Evolutionary conservation across 2,888 invertebrate genomes (phyloP), one percentile per base, ranked within the genome.

Genomic region (Lithophane ornitopus): DNA sequence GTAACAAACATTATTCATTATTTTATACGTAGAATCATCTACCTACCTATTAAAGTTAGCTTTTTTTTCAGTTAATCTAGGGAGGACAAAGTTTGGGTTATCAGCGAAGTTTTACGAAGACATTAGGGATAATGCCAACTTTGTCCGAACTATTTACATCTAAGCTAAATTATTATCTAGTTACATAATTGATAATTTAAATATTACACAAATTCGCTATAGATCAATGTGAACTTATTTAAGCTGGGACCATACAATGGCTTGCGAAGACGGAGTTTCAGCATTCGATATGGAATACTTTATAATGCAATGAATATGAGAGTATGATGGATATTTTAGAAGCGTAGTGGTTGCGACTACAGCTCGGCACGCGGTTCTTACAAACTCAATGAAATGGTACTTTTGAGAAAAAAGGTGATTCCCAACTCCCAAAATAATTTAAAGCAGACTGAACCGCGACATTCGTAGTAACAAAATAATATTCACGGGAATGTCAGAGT

Each of bases 1-100:
- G 95, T 96, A 96, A 96, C 96, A 96, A 96, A 96, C 95, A 95
- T 95, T 95, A 93, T 93, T 92, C 89, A 90, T 89, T 90, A 91
- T 90, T 83, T 87, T 90, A 91, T 91, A 72, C 54, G 84, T 83
- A 92, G 91, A 93, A 91, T 94, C 91, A 90, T 92, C 93, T 93
- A 92, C 89, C 93, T 93, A 92, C 89, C 90, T 94, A 94, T 92
- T 92, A 91, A 91, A 93, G 90, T 92, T 93, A 94, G 92, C 91
- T 87, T 89, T 91, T 92, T 89, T 70, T 72, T 85, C 90, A 87
- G 81, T 92, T 92, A 88, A 83, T 88, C 90, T 93, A 90, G 74
- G 87, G 84, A 87, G 85, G 88, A 86, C 90, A 90, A 88, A 85
- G 89, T 92, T 88, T 93, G 92, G 91, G 92, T 89, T 82, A 89